Evolutionary conservation across 2,888 invertebrate species (phyloP), one percentile per base, ranked within the genome.

Genomic region (Apamea crenata): DNA sequence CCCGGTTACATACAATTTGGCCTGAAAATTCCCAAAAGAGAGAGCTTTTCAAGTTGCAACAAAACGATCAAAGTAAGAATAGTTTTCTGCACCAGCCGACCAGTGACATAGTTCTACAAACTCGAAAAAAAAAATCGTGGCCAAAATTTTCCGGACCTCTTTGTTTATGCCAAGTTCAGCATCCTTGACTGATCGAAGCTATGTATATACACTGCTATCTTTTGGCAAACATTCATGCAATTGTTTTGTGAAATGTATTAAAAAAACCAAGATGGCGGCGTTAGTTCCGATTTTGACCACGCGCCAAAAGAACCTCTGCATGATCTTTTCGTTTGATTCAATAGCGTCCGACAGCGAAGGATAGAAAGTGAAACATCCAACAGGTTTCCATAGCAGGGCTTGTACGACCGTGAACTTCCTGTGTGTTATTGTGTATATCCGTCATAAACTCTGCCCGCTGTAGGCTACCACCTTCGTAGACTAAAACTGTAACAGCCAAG

Each of bases 351-450:
- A 70, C 80, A 78, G 81, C 86, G 74, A 86, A 85, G 82, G 87
- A 88, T 90, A 89, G 93, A 93, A 93, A 93, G 93, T 93, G 92
- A 93, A 91, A 90, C 86, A 90, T 87, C 81, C 81, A 87, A 85
- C 90, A 86, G 90, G 89, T 90, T 90, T 86, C 86, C 89, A 91
- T 92, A 90, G 88, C 84, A 87, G 87, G 88, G 88, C 87, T 86
- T 87, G 92, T 84, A 91, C 94, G 95, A 80, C 95, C 95, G 87
- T 95, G 95, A 95, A 95, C 95, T 95, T 95, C 95, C 95, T 95
- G 95, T 94, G 94, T 84, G 80, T 87, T 89, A 86, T 89, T 88
- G 89, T 84, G 78, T 79, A 83, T 87, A 83, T 89, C 88, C 88
- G 87, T 90, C 90, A 89, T 89, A 87, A 85, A 86, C 82, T 77